A percentile compares a stretch with the other conserved stretches of the same genome.
Evolutionary conservation across 1,140 invertebrate genomes (phyloP).

Genomic region (Stegodyphus dumicola): DNA sequence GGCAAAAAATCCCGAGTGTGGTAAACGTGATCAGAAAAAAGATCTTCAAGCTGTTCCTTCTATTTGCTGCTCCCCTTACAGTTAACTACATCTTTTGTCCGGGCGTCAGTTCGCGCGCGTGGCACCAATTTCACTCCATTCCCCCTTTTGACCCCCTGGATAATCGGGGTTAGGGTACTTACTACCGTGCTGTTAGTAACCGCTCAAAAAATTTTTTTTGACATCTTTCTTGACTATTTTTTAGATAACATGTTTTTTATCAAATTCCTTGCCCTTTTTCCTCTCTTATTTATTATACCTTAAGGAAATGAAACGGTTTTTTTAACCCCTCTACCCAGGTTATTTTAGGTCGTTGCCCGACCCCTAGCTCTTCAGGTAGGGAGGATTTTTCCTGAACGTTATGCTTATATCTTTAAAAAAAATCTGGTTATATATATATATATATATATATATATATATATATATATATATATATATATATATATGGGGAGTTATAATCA

Average conservation of each 20-base stretch:
- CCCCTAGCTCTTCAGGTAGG: not conserved
- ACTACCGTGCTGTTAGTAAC: constrained; percentile 12
- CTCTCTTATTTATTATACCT: not conserved
- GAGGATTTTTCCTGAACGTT: not conserved
- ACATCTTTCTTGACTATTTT: constrained; percentile 7
- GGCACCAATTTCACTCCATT: constrained; percentile 16
- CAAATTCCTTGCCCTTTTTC: not conserved
- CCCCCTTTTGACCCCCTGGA: not conserved
- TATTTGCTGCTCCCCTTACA: not conserved
- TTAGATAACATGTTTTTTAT: not conserved
- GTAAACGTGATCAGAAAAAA: not conserved
- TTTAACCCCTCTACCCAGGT: not conserved
- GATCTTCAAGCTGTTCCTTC: not conserved
- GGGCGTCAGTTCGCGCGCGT: constrained; percentile 19
- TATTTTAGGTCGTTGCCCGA: constrained; percentile 29
- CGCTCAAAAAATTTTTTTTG: constrained; percentile 3
- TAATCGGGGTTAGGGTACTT: constrained; percentile 13
- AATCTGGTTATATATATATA: too few relatives aligned
- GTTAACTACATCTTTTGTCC: constrained; percentile 35
- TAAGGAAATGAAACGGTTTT: not conserved
- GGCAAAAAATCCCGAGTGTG: too few relatives aligned
- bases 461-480: too few relatives aligned
- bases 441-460: too few relatives aligned
- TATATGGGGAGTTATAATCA: too few relatives aligned
- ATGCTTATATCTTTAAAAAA: too few relatives aligned